A percentile compares a stretch with the other conserved stretches of the same genome.
phyloP scores from a whole-genome alignment of 2,113 vertebrate species.

The Hypomesus transpacificus region DNA sequence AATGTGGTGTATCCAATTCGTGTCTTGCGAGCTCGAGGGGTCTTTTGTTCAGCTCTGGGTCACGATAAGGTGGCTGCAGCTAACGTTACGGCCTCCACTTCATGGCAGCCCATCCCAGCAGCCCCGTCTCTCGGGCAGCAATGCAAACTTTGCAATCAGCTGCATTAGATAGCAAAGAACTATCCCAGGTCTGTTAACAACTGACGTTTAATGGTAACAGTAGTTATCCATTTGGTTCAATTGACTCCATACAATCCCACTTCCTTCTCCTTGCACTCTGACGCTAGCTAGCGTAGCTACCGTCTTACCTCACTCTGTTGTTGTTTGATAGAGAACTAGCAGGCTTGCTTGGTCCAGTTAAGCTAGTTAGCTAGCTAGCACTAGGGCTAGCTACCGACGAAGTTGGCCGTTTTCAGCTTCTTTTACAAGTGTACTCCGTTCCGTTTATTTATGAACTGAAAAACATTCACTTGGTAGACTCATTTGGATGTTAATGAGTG shows the following conservation, averaged over 20 bases:
- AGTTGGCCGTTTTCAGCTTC: constrained; percentile 48
- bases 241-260: not conserved
- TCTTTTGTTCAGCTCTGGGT: constrained; percentile 52
- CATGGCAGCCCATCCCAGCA: constrained; percentile 52
- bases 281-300: constrained; percentile 11
- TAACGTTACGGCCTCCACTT: constrained; percentile 67
- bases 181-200: not conserved
- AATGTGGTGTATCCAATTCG: not conserved
- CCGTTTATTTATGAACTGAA: constrained; percentile 16
- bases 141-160: not conserved
- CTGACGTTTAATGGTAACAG: too few relatives aligned
- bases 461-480: constrained; percentile 12
- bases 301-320: not conserved
- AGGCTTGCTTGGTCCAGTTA: constrained; percentile 10
- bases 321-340: not conserved
- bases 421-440: constrained; percentile 45
- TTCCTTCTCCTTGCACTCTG: too few relatives aligned
- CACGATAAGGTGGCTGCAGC: constrained; percentile 50
- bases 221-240: not conserved
- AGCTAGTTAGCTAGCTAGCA: constrained; percentile 1
- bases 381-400: constrained; percentile 39
- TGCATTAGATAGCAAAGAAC: constrained; percentile 5
- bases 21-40: constrained; percentile 26
- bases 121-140: constrained; percentile 33
- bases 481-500: constrained; percentile 26